Evolutionary conservation across 2,888 invertebrate genomes (phyloP), one percentile per base, ranked within the genome.

Genomic region (Myathropa florea): DNA sequence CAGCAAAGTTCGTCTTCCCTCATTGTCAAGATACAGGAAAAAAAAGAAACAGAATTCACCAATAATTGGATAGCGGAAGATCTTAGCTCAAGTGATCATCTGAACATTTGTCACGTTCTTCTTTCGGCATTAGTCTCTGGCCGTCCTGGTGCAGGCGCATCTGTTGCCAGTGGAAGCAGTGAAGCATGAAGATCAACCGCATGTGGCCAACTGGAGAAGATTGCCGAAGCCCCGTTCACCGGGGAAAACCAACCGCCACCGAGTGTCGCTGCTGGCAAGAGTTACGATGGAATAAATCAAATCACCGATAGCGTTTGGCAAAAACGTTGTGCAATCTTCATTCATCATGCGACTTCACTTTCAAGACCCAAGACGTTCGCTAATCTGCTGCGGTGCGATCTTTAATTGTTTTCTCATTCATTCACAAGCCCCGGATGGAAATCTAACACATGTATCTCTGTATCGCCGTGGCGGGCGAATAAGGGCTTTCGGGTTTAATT

Each of bases 21-120:
- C n/a, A n/a, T n/a, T 39, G 36, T 10, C 36, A 36, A 3, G 28
- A 28, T 36, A 14, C n/a, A 39, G 3, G 2, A 2, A 3, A n/a
- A n/a, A n/a, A 39, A 4, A 39, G n/a, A n/a, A 4, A 4, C 2
- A 14, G 3, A 39, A 46, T 30, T 33, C 61, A 4, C 21, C 39
- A 79, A 65, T 82, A 82, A 82, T 82, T 82, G 82, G 36, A 71
- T 76, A 65, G 76, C 70, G 76, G 81, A 82, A 82, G 70, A 82
- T 57, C 61, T 23, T 10, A 30, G 21, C n/a, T 3, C 4, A 63
- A 21, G 21, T 73, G 59, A 81, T 76, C 75, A 46, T 81, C 75
- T 64, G 68, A 46, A 33, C 23, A 65, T 59, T 71, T 71, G 76
- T 71, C 82, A 82, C 65, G 76, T 82, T 82, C 65, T 82, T 28